Evolutionary conservation across 2,797 vertebrate species (phyloP).

Genomic region (Morus bassanus): DNA sequence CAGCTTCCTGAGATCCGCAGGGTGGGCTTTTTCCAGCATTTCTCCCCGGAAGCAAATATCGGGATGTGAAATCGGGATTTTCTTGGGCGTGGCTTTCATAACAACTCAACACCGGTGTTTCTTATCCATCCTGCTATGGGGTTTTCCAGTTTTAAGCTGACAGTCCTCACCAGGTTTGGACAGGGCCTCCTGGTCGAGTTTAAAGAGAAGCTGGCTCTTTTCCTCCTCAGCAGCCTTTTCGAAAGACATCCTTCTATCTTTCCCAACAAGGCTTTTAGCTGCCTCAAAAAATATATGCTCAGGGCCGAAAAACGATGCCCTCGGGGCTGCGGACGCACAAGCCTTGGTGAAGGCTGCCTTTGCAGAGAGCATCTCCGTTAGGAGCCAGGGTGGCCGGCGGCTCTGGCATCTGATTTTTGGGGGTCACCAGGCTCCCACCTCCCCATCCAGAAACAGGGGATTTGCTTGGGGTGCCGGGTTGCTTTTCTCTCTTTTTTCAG

Average conservation of each 20-base stretch:
- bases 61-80: neutral
- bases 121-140: neutral
- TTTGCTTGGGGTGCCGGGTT: neutral
- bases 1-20: neutral
- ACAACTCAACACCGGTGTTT: neutral
- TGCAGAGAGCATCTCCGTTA: neutral
- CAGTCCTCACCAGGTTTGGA: neutral
- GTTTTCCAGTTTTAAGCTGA: neutral
- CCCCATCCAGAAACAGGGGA: neutral
- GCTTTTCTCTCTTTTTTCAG: neutral
- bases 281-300: neutral
- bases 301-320: neutral
- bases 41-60: neutral
- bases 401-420: neutral
- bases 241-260: neutral
- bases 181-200: neutral
- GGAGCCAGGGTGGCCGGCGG: fast-evolving
- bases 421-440: neutral
- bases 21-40: neutral
- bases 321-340: fast-evolving
- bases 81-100: neutral
- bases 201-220: neutral
- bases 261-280: neutral
- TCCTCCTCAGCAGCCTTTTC: neutral
- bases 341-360: neutral